Evolutionary conservation across 1,140 invertebrate genomes (phyloP), one percentile per base, ranked within the genome.

Genomic region (Leucophenga varia): DNA sequence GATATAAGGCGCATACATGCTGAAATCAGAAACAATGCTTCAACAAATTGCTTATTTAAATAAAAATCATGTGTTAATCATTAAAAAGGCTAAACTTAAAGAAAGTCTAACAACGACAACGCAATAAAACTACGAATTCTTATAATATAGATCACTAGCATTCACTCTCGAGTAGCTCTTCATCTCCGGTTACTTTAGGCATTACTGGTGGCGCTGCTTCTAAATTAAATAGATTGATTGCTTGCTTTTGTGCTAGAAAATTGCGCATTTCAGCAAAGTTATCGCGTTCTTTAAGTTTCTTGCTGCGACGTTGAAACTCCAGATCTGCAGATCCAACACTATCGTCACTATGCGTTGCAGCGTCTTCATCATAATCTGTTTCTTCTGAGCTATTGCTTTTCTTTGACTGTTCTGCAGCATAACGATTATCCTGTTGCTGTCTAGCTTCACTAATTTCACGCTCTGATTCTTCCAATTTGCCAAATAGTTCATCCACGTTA

Each of bases 221-320:
- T 31, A 64, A 32, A 16, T 56, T 55, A 30, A 74, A 75, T 6
- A 73, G 50, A 58, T 72, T 74, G 5, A 74, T 58, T 8, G 58
- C 54, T 44, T 60, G 56, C 31, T 75, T 75, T 35, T 72, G 61
- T 13, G 67, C 64, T 22, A 75, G 48, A 53, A 75, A 75, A 17
- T 75, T 61, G 3, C 73, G 64, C 70, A 72, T 70, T 54, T 75
- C 72, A 19, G 65, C 65, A 55, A 65, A 75, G 28, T 74, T 69
- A 37, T 75, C 69, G n/a, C 63, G 69, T 14, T 72, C 67, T 38
- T 64, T 74, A 37, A 61, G 32, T 13, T 59, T 59, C 44, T 74
- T 69, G 38, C 53, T 71, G 12, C 58, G 58, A 3, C 43, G 43
- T 31, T 54, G 50, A 43, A 44, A 54, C 8, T 52, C 42, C n/a